These are phyloP conservation scores for Drosophila repleta DNA, from an alignment of 1,140 invertebrate genomes.

Conservation along the genomic window DNA sequence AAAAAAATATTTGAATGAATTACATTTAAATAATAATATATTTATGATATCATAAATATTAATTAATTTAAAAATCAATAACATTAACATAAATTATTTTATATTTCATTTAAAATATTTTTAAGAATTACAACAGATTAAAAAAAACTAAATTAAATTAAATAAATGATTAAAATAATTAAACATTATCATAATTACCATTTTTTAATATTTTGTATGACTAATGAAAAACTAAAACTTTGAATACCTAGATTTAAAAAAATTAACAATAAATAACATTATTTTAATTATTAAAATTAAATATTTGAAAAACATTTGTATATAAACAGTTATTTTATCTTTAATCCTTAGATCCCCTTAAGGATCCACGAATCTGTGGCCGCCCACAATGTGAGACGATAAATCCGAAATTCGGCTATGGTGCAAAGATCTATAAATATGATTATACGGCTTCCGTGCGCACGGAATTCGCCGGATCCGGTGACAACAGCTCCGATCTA, in stretches of 20 bases:
- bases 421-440: constrained; percentile 86
- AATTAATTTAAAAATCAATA: no score
- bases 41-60: no score
- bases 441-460: constrained; percentile 87
- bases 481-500: constrained; percentile 88
- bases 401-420: constrained; percentile 87
- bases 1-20: no score
- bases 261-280: neutral
- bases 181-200: no score
- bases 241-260: no score
- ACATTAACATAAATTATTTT: no score
- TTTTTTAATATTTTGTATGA: no score
- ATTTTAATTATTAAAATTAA: neutral
- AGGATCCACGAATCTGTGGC: constrained; percentile 88
- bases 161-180: no score
- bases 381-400: constrained; percentile 85
- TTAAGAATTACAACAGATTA: no score
- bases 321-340: neutral
- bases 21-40: neutral
- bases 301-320: neutral
- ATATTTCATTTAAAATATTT: no score
- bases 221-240: no score
- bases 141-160: neutral
- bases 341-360: constrained; percentile 85
- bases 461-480: constrained; percentile 88